A percentile compares a stretch with the other conserved stretches of the same genome.
Evolutionary conservation across 2,113 vertebrate species (phyloP).

Genomic region (Prolemur simus): DNA sequence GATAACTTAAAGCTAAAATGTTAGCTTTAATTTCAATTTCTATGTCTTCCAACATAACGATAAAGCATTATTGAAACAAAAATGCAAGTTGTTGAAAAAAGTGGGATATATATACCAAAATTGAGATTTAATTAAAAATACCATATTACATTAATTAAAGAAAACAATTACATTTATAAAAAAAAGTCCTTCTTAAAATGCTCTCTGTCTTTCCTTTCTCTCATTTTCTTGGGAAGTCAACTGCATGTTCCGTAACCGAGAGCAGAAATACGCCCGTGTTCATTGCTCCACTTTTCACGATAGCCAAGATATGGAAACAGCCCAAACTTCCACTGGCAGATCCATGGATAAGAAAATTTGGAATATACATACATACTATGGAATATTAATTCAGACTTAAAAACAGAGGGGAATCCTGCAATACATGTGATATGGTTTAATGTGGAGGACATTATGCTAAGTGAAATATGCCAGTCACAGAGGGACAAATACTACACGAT

Average conservation of each 20-base stretch:
- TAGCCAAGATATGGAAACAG: background rate
- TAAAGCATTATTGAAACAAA: conserved; percentile 36
- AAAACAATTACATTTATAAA: conserved; percentile 8
- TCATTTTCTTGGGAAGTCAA: background rate
- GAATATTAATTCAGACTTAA: background rate
- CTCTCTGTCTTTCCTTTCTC: background rate
- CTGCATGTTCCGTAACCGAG: background rate
- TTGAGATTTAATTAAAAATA: conserved; percentile 16
- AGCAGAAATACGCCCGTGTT: background rate
- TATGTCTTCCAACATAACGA: background rate
- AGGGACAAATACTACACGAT: background rate
- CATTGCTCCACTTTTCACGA: background rate
- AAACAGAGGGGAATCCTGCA: background rate
- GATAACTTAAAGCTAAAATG: background rate
- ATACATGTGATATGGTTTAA: background rate
- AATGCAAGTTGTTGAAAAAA: background rate
- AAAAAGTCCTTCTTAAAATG: conserved; percentile 14
- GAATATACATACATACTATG: too few relatives aligned
- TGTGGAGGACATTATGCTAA: background rate
- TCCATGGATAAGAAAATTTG: background rate
- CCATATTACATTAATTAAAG: background rate
- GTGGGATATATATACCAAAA: background rate
- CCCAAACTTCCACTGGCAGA: background rate
- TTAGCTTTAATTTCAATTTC: conserved; percentile 3
- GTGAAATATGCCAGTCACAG: background rate